Evolutionary conservation across 2,888 invertebrate genomes (phyloP), one percentile per base, ranked within the genome.

Genomic region (Mimumesa dahlbomi): DNA sequence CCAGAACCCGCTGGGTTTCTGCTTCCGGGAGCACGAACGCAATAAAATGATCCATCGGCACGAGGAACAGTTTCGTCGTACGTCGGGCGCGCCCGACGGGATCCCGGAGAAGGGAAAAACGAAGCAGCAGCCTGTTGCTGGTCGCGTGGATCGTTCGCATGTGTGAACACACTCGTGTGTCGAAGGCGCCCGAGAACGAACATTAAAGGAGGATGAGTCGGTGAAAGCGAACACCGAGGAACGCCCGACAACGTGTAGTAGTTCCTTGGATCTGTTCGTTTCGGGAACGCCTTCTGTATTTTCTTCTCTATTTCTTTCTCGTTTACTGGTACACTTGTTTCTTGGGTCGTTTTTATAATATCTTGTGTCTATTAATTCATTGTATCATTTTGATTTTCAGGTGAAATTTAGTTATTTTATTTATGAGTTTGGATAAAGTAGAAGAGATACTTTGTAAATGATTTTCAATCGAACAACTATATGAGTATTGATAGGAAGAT

Each of bases 81-180:
- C 25, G 4, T 25, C 25, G 59, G 52, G 52, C 38, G 56, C 46
- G 40, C 53, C 22, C 19, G 21, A 61, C 46, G 56, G 72, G 62
- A 63, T 70, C 67, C 63, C 43, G 66, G 64, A 67, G 77, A 74
- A 67, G 53, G 57, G 72, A 68, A 71, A 59, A 72, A 75, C 73
- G 73, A 82, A 83, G 77, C 77, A 68, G 82, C 84, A 85, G 87
- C 87, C 87, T 87, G 87, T 87, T 87, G 87, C 87, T 85, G 85
- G 77, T 82, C 80, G 81, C 81, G 83, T 85, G 82, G 82, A 77
- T 75, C 73, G 67, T 72, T 72, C 69, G 69, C 66, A 64, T 73
- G 77, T 78, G 77, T 77, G 80, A 75, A 74, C 70, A 66, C n/a
- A n/a, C n/a, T 29, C 64, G 72, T 73, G 67, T 75, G 66, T 48